These are phyloP conservation scores for Lordiphosa stackelbergi DNA, from an alignment of 1,140 invertebrate genomes.

Conservation along the genomic window DNA sequence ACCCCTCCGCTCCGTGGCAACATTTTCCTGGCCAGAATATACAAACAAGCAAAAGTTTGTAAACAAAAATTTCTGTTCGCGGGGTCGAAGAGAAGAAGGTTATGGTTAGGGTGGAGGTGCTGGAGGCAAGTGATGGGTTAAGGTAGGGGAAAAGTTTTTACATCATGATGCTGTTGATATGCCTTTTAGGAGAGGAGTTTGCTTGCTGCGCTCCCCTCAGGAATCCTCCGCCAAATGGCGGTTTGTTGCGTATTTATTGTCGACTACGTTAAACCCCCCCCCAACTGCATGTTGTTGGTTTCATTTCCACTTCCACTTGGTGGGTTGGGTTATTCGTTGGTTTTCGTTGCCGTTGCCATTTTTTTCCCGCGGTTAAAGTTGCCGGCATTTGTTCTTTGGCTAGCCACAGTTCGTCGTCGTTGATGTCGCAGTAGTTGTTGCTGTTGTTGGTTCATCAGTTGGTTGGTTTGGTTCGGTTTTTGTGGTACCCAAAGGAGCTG, in stretches of 20 bases:
- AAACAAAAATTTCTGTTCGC: slow-evolving; percentile 69
- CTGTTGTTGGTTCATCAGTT: slow-evolving; percentile 39
- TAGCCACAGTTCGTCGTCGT: slow-evolving; percentile 39
- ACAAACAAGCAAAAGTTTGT: slow-evolving; percentile 73
- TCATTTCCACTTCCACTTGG: slow-evolving; percentile 15
- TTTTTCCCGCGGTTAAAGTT: slow-evolving; percentile 58
- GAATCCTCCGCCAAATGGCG: slow-evolving; percentile 27
- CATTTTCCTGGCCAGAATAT: slow-evolving; percentile 37
- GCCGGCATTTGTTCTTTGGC: slow-evolving; percentile 57
- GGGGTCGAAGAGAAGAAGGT: slow-evolving; percentile 26
- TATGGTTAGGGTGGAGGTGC: background rate
- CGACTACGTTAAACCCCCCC: slow-evolving; percentile 48
- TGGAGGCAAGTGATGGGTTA: slow-evolving; percentile 45
- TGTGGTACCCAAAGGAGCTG: slow-evolving; percentile 49
- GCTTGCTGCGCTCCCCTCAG: slow-evolving; percentile 9
- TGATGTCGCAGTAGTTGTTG: slow-evolving; percentile 21
- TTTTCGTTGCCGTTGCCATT: background rate
- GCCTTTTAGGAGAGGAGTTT: slow-evolving; percentile 41
- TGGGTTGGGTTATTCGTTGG: background rate
- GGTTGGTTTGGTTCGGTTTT: slow-evolving; percentile 49
- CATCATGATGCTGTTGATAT: slow-evolving; percentile 75
- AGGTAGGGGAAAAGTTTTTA: slow-evolving; percentile 64
- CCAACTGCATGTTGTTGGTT: slow-evolving; percentile 30
- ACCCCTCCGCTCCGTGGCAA: background rate
- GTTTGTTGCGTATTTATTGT: slow-evolving; percentile 63